Evolutionary conservation across 1,140 invertebrate species (phyloP).

Genomic region (Drosophila micromelanica): DNA sequence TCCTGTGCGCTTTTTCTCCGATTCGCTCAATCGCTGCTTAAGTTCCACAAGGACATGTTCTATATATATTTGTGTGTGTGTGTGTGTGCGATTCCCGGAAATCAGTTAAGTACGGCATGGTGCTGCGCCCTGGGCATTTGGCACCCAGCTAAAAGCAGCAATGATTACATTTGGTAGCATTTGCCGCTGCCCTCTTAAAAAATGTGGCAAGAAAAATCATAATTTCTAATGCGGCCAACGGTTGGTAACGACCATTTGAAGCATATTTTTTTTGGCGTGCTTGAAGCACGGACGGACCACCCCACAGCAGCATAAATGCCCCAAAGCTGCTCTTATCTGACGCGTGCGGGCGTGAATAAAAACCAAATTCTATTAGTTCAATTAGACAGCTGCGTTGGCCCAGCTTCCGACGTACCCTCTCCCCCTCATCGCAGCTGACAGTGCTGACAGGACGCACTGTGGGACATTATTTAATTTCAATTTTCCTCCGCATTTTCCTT

Average conservation of each 20-base stretch:
- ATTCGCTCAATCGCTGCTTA: conserved; percentile 12
- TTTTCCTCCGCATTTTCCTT: conserved; percentile 24
- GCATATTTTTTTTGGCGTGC: conserved; percentile 34
- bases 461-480: conserved; percentile 39
- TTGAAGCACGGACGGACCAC: conserved; percentile 1
- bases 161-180: conserved; percentile 67
- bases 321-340: conserved; percentile 50
- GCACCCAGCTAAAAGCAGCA: conserved; percentile 62
- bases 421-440: neutral
- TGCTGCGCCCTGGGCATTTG: conserved; percentile 59
- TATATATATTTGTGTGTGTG: conserved; percentile 25
- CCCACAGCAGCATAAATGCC: conserved; percentile 9
- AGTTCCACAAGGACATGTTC: conserved; percentile 21
- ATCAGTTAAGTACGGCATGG: conserved; percentile 75
- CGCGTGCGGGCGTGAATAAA: conserved; percentile 47
- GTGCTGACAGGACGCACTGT: conserved; percentile 11
- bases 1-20: conserved; percentile 19
- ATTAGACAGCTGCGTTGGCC: conserved; percentile 55
- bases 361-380: conserved; percentile 69
- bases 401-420: neutral
- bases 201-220: conserved; percentile 41
- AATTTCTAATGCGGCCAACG: conserved; percentile 43
- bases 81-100: conserved; percentile 60
- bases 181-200: conserved; percentile 20
- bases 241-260: conserved; percentile 11